Evolutionary conservation across 2,797 vertebrate species (phyloP).

Genomic region (Tokudaia muenninki): DNA sequence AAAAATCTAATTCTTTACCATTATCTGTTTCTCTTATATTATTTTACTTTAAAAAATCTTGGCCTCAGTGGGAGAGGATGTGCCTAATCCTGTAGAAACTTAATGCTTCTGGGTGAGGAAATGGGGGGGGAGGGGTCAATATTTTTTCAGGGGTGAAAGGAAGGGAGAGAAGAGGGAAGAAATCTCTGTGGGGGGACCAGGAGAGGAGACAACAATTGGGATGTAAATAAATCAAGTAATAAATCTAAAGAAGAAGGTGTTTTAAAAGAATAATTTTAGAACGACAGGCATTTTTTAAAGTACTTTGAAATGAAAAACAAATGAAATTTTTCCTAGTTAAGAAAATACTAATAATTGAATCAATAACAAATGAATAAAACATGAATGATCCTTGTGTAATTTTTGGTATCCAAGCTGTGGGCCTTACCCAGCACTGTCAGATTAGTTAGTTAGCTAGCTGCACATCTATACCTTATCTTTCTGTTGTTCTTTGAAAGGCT

Average conservation of each 20-base stretch:
- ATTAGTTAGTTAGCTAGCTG: not conserved
- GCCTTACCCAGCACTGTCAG: not conserved
- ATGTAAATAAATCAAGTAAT: too few species aligned
- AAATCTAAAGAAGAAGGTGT: not conserved
- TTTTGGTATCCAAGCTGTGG: not conserved
- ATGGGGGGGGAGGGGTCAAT: not conserved
- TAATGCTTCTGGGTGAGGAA: not conserved
- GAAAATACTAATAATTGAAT: constrained; percentile 20
- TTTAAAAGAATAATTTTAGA: constrained; percentile 31
- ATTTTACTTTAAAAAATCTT: not conserved
- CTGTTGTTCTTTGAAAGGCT: not conserved
- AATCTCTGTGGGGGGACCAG: not conserved
- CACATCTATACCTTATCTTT: not conserved
- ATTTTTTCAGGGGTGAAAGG: not conserved
- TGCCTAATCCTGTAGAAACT: not conserved
- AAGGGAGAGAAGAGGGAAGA: not conserved
- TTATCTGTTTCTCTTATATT: not conserved
- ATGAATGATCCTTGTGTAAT: not conserved
- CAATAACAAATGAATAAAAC: constrained; percentile 32
- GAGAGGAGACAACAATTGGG: too few species aligned
- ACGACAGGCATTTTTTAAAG: not conserved
- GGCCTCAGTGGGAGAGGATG: not conserved
- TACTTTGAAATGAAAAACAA: constrained; percentile 26
- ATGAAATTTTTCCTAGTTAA: not conserved
- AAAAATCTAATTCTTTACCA: not conserved